These are phyloP conservation scores for Oreortyx pictus DNA, from an alignment of 2,797 vertebrate species.

Conservation along the genomic window DNA sequence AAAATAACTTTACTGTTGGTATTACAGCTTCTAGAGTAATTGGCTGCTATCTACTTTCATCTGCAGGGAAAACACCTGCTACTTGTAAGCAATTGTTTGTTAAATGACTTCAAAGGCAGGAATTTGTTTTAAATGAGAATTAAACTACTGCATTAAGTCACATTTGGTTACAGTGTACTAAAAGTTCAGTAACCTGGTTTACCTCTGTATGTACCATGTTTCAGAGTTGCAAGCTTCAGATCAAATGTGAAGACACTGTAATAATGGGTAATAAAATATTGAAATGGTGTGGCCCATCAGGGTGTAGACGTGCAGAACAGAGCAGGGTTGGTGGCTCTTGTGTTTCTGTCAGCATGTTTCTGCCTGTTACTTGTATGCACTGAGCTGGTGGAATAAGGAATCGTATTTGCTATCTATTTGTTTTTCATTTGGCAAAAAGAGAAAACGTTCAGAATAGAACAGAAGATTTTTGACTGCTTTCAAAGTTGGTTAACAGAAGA, in stretches of 20 bases:
- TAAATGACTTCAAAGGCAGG: conserved; percentile 37
- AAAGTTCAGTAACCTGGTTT: conserved; percentile 46
- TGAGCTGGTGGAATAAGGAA: neutral
- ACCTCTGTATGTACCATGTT: conserved; percentile 50
- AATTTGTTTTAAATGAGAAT: conserved; percentile 47
- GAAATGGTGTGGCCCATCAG: conserved; percentile 29
- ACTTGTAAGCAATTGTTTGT: conserved; percentile 42
- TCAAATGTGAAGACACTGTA: conserved; percentile 55
- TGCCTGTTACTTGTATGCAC: neutral
- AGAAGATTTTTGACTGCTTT: neutral
- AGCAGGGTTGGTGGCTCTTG: neutral
- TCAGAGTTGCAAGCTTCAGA: conserved; percentile 33
- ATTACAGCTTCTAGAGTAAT: conserved; percentile 21
- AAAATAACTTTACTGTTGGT: neutral
- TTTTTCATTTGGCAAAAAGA: neutral
- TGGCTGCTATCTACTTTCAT: conserved; percentile 46
- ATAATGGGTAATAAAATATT: conserved; percentile 60
- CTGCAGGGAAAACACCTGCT: conserved; percentile 55
- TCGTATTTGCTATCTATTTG: neutral
- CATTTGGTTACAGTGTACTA: conserved; percentile 53
- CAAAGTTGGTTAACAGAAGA: neutral
- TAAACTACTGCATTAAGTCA: conserved; percentile 43
- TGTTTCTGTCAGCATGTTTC: neutral
- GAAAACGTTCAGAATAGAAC: neutral
- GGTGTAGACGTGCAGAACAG: neutral